Percentiles rank a stretch among this genome's conserved stretches.
Conservation (phyloP, 2,113 vertebrate species). For the Telmatochromis sp. region DNA sequence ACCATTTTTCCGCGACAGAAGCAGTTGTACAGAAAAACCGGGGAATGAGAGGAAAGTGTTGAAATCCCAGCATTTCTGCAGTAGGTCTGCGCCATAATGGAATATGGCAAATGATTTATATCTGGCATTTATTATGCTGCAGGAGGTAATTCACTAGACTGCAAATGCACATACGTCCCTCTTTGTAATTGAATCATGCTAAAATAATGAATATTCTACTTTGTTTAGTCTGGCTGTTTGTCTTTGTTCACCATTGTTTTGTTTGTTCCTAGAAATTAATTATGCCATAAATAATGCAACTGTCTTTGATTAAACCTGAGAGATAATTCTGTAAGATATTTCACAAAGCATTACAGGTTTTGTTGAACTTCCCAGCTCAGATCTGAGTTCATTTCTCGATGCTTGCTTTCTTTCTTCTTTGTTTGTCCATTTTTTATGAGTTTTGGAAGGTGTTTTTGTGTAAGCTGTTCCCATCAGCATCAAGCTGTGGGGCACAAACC, state of each 20-base stretch:
- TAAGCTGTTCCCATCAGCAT: background rate
- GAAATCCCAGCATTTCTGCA: conserved; percentile 44
- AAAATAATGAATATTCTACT: conserved; percentile 63
- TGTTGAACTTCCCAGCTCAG: background rate
- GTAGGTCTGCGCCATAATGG: conserved; percentile 45
- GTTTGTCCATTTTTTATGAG: background rate
- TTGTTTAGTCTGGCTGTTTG: conserved; percentile 47
- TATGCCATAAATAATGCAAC: conserved; percentile 31
- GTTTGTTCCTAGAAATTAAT: conserved; percentile 27
- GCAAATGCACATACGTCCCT: conserved; percentile 25
- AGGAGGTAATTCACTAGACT: conserved; percentile 59
- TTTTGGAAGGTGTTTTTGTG: background rate
- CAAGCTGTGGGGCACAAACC: background rate
- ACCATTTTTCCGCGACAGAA: background rate
- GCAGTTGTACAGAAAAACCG: background rate
- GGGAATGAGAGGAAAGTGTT: background rate
- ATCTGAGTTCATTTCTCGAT: background rate
- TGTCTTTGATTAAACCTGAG: conserved; percentile 30
- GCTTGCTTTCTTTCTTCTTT: background rate
- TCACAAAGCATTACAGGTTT: background rate
- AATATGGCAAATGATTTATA: conserved; percentile 66
- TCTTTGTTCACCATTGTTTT: conserved; percentile 51
- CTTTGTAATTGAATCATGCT: conserved; percentile 66
- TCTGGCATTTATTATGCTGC: conserved; percentile 54
- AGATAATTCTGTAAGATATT: conserved; percentile 1